Evolutionary conservation across 2,797 vertebrate genomes (phyloP).

Genomic region (Eutrigla gurnardus): DNA sequence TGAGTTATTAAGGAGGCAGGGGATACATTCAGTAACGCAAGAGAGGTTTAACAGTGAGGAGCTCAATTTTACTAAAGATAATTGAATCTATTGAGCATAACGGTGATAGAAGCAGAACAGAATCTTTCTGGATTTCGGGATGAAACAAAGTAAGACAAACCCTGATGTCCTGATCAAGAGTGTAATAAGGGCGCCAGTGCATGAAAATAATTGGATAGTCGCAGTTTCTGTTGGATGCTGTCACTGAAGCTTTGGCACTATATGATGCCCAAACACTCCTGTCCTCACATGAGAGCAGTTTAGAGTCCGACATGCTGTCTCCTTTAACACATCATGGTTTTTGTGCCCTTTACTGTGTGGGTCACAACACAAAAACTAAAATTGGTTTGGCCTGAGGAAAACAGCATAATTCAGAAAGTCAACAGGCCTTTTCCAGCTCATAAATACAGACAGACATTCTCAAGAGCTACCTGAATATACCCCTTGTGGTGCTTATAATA

Average conservation of each 20-base stretch:
- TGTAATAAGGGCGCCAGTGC: slow-evolving; percentile 66
- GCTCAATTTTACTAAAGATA: slow-evolving; percentile 62
- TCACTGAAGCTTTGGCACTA: slow-evolving; percentile 44
- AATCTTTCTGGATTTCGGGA: slow-evolving; percentile 46
- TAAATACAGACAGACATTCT: slow-evolving; percentile 71
- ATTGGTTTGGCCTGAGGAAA: slow-evolving; percentile 66
- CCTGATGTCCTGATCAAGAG: slow-evolving; percentile 57
- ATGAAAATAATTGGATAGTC: slow-evolving; percentile 77
- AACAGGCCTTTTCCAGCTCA: slow-evolving; percentile 72
- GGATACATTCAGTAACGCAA: slow-evolving; percentile 40
- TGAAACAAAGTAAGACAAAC: slow-evolving; percentile 56
- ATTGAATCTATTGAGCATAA: slow-evolving; percentile 63
- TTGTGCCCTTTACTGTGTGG: slow-evolving; percentile 61
- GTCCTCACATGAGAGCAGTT: slow-evolving; percentile 67
- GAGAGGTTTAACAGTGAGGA: slow-evolving; percentile 58
- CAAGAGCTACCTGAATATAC: slow-evolving; percentile 65
- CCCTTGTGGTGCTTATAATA: slow-evolving; percentile 59
- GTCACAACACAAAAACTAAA: slow-evolving; percentile 70
- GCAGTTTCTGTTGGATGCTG: too few relatives aligned
- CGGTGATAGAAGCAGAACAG: slow-evolving; percentile 33
- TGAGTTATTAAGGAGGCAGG: slow-evolving; percentile 59
- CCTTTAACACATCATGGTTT: slow-evolving; percentile 62
- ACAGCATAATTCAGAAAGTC: slow-evolving; percentile 75
- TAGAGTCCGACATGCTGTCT: slow-evolving; percentile 71
- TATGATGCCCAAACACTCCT: slow-evolving; percentile 57